Percentiles rank a stretch among this genome's conserved stretches.
Conservation (phyloP, 1,140 invertebrate genomes). For the Oedothorax gibbosus region DNA sequence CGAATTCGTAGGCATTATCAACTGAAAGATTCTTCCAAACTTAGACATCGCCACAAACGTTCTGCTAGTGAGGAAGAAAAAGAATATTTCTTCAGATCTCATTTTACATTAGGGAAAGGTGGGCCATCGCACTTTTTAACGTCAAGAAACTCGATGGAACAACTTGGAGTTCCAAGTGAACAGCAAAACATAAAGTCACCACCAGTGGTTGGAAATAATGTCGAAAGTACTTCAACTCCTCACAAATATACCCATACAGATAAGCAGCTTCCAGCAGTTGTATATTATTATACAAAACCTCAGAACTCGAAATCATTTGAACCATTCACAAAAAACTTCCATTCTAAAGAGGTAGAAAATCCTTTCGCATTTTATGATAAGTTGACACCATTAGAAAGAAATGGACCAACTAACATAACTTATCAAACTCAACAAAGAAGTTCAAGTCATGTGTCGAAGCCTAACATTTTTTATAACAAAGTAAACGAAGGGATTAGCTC, state of each 20-base stretch:
- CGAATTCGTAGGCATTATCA: too few relatives aligned
- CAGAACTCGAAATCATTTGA: not conserved
- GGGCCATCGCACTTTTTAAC: too few relatives aligned
- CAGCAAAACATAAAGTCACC: too few relatives aligned
- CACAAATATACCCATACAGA: not conserved
- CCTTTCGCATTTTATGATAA: slow-evolving; percentile 18
- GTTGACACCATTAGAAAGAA: too few relatives aligned
- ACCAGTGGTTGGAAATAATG: too few relatives aligned
- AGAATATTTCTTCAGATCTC: too few relatives aligned
- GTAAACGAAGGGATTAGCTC: not conserved
- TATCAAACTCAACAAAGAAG: not conserved
- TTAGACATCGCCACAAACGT: too few relatives aligned
- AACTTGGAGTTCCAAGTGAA: too few relatives aligned
- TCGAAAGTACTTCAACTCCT: not conserved
- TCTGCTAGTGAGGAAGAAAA: too few relatives aligned
- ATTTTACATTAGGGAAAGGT: too few relatives aligned
- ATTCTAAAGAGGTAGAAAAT: not conserved
- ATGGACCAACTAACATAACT: not conserved
- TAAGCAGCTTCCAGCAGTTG: not conserved
- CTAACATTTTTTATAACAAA: not conserved
- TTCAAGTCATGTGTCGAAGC: not conserved
- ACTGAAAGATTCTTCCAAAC: too few relatives aligned
- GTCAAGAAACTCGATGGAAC: too few relatives aligned
- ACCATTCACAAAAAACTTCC: slow-evolving; percentile 6
- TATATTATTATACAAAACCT: slow-evolving; percentile 32